A percentile compares a stretch with the other conserved stretches of the same genome.
phyloP scores from a whole-genome alignment of 2,888 invertebrate species.

The Priocnemis perturbator region DNA sequence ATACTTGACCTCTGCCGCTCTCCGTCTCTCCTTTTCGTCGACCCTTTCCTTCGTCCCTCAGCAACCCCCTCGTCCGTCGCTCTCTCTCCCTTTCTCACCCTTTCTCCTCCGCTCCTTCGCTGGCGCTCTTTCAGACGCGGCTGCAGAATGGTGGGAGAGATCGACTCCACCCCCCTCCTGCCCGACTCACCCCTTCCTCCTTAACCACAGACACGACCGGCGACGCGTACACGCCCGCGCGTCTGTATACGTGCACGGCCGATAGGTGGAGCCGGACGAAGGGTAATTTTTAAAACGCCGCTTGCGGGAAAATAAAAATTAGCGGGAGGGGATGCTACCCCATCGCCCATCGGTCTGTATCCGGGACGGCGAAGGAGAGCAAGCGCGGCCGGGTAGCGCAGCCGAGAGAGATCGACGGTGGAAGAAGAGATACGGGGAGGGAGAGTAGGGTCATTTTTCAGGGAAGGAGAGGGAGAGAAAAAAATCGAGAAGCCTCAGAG shows the following conservation, averaged over 20 bases:
- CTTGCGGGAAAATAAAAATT: slow-evolving; percentile 72
- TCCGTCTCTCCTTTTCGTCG: slow-evolving; percentile 2
- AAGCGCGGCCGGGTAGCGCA: slow-evolving; percentile 18
- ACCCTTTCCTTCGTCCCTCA: slow-evolving; percentile 32
- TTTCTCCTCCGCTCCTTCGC: slow-evolving; percentile 12
- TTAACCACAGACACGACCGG: slow-evolving; percentile 27
- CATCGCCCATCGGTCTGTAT: slow-evolving; percentile 41
- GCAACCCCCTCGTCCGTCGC: background rate
- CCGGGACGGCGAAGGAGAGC: slow-evolving; percentile 8
- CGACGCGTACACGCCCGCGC: slow-evolving; percentile 26
- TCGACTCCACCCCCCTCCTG: slow-evolving; percentile 38
- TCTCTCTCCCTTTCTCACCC: slow-evolving; percentile 15
- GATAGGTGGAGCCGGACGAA: slow-evolving; percentile 36
- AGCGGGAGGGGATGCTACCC: slow-evolving; percentile 52
- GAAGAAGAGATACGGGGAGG: slow-evolving; percentile 16
- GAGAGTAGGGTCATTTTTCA: slow-evolving; percentile 52
- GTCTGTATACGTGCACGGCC: slow-evolving; percentile 15
- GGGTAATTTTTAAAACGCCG: slow-evolving; percentile 72
- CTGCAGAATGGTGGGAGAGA: slow-evolving; percentile 1
- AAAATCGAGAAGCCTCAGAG: slow-evolving; percentile 3
- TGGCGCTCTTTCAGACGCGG: slow-evolving; percentile 3
- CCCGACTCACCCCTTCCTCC: slow-evolving; percentile 36
- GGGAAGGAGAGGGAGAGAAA: slow-evolving; percentile 28
- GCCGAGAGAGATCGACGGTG: slow-evolving; percentile 28
- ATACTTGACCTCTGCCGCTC: slow-evolving; percentile 28